Conservation (phyloP, 2,113 vertebrate species). For the Clarias magur region DNA sequence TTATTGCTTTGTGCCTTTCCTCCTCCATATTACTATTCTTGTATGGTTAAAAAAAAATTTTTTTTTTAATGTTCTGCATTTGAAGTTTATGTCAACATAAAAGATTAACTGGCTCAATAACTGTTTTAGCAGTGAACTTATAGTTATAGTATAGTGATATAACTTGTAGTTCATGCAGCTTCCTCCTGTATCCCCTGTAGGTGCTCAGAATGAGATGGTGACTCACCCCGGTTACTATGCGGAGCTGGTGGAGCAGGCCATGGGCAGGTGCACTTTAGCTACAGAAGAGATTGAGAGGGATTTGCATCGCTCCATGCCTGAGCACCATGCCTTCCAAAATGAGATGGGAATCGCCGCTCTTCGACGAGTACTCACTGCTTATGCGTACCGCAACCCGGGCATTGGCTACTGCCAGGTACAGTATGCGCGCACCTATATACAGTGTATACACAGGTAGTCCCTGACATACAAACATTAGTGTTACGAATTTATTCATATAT, state of each 20-base stretch:
- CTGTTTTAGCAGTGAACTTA: neutral
- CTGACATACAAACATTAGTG: no score
- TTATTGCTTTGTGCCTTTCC: neutral
- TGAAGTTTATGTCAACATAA: neutral
- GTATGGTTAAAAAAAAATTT: no score
- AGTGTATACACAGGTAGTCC: no score
- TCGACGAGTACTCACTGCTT: conserved; percentile 92
- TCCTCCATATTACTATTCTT: neutral
- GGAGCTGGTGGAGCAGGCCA: conserved; percentile 86
- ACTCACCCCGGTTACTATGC: conserved; percentile 89
- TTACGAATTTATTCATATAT: no score
- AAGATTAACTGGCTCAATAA: neutral
- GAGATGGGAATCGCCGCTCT: conserved; percentile 91
- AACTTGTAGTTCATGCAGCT: neutral
- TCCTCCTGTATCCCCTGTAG: conserved; percentile 62
- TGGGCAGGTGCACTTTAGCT: conserved; percentile 84
- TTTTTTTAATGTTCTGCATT: no score
- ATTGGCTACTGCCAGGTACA: conserved; percentile 96
- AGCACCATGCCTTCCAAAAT: conserved; percentile 96
- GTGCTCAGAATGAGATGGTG: conserved; percentile 93
- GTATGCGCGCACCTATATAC: neutral
- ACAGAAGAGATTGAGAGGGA: conserved; percentile 97
- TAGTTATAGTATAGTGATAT: no score
- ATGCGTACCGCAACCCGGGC: conserved; percentile 93
- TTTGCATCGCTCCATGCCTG: conserved; percentile 96